Evolutionary conservation across 2,113 vertebrate species (phyloP).

Genomic region (Gymnobelideus leadbeateri): DNA sequence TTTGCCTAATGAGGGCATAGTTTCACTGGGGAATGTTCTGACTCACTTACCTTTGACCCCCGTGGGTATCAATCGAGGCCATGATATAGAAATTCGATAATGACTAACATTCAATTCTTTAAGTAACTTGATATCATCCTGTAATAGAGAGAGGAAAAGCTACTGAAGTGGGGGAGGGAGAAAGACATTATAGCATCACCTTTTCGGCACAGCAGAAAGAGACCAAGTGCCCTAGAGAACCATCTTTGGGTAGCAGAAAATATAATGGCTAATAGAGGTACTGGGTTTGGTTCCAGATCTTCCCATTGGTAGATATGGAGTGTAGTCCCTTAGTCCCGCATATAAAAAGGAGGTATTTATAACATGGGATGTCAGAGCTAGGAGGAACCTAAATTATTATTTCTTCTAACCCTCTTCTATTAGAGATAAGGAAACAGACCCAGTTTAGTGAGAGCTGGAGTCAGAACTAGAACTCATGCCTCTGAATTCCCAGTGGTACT

Average conservation of each 20-base stretch:
- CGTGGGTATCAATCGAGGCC: constrained; percentile 94
- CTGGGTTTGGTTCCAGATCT: not conserved
- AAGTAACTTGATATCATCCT: constrained; percentile 93
- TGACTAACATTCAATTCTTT: constrained; percentile 93
- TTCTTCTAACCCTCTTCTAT: not conserved
- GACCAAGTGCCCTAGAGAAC: not conserved
- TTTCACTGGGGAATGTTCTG: not conserved
- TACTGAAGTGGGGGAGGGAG: not conserved
- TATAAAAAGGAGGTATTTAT: not conserved
- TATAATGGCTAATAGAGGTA: not conserved
- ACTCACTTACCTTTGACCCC: constrained; percentile 89
- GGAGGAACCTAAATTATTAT: not conserved
- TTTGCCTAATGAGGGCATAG: not conserved
- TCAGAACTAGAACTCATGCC: not conserved
- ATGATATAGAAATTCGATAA: constrained; percentile 94
- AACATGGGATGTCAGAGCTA: not conserved
- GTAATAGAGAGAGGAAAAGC: constrained; percentile 36
- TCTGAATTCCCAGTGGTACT: not conserved
- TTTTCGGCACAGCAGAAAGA: not conserved
- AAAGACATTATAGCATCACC: not conserved
- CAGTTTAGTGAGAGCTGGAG: not conserved
- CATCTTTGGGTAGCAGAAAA: not conserved
- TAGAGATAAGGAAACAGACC: not conserved
- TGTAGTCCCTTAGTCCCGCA: not conserved
- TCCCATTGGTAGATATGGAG: not conserved